phyloP scores from a whole-genome alignment of 2,113 vertebrate genomes.

The Labrus mixtus region DNA sequence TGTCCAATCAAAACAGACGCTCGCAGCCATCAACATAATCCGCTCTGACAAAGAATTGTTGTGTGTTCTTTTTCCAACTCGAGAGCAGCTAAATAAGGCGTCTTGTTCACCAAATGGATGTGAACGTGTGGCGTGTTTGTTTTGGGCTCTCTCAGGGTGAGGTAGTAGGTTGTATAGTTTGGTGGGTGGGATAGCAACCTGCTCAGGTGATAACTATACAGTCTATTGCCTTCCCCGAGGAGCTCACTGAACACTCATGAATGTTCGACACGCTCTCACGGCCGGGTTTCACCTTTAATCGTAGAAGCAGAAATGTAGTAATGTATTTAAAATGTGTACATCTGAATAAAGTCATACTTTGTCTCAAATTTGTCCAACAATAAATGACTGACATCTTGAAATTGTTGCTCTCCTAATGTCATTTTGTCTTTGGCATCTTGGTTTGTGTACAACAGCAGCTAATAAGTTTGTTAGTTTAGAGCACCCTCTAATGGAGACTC shows the following conservation, averaged over 20 bases:
- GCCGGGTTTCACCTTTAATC: conserved; percentile 23
- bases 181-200: conserved; percentile 90
- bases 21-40: conserved; percentile 16
- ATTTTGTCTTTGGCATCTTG: not conserved
- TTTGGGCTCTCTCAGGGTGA: conserved; percentile 85
- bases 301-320: not conserved
- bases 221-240: conserved; percentile 95
- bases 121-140: conserved; percentile 25
- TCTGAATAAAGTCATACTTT: conserved; percentile 62
- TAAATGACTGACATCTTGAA: conserved; percentile 13
- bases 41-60: conserved; percentile 13
- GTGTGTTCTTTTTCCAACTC: not conserved
- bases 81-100: conserved; percentile 8
- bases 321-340: conserved; percentile 33
- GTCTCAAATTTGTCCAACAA: conserved; percentile 30
- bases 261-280: conserved; percentile 9
- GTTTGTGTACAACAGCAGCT: conserved; percentile 16
- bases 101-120: not conserved
- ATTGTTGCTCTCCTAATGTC: conserved; percentile 2
- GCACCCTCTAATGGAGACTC: conserved; percentile 64
- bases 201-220: conserved; percentile 96
- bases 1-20: conserved; percentile 37
- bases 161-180: conserved; percentile 99
- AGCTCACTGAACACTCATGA: conserved; percentile 73
- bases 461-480: conserved; percentile 25